These are phyloP conservation scores for Meandrina meandrites DNA, from an alignment of 92 coral and sea anemone genomes.

Conservation along the genomic window DNA sequence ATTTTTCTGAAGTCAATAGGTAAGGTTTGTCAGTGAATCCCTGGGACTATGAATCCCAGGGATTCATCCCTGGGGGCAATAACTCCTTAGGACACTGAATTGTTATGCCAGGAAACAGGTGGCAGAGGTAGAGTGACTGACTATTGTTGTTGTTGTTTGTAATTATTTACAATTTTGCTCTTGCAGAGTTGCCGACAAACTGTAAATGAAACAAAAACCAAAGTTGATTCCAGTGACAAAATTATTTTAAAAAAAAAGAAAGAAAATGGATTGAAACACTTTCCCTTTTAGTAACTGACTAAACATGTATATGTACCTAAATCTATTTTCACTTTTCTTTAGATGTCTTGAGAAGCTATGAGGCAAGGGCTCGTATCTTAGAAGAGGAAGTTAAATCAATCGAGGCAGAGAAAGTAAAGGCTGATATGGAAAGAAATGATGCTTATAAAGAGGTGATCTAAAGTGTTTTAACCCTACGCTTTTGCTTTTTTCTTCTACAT, in stretches of 20 bases:
- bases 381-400: constrained; percentile 70
- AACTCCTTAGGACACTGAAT: too few relatives aligned
- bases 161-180: not conserved
- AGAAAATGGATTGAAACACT: too few relatives aligned
- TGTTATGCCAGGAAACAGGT: too few relatives aligned
- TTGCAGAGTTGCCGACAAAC: not conserved
- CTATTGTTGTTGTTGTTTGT: not conserved
- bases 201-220: too few relatives aligned
- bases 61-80: too few relatives aligned
- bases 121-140: too few relatives aligned
- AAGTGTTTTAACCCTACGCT: not conserved
- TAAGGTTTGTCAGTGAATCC: too few relatives aligned
- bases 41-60: too few relatives aligned
- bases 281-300: not conserved
- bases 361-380: constrained; percentile 73
- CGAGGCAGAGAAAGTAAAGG: not conserved
- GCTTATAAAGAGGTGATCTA: constrained; percentile 21
- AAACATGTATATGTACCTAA: not conserved
- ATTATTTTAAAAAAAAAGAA: too few relatives aligned
- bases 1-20: too few relatives aligned
- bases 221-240: too few relatives aligned
- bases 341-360: constrained; percentile 76
- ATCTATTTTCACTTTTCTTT: not conserved
- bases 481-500: too few relatives aligned
- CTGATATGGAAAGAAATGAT: not conserved